Conservation (phyloP, 2,888 invertebrate genomes). For the Drosophila tripunctata region DNA sequence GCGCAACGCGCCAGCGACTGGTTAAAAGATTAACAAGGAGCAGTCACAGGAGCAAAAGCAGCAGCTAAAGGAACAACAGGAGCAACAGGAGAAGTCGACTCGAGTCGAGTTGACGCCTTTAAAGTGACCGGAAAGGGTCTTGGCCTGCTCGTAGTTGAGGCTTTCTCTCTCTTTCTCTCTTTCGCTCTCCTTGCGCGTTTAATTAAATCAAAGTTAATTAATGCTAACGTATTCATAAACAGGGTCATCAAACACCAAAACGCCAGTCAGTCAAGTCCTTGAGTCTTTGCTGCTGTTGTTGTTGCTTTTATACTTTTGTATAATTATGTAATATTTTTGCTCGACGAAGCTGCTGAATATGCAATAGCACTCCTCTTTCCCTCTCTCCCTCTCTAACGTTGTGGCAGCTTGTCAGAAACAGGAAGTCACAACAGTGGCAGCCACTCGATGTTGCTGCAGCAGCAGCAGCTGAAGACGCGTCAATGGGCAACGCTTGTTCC, state of each 20-base stretch:
- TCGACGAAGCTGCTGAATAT: conserved; percentile 63
- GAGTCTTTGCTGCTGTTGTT: conserved; percentile 23
- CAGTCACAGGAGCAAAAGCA: conserved; percentile 19
- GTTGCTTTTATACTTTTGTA: conserved; percentile 46
- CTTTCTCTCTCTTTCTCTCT: conserved; percentile 17
- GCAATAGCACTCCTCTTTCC: conserved; percentile 45
- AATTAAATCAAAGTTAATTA: conserved; percentile 84
- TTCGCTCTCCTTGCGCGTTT: conserved; percentile 66
- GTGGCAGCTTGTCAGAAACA: conserved; percentile 48
- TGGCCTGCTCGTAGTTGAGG: conserved; percentile 4
- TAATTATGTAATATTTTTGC: conserved; percentile 75
- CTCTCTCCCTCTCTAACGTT: background rate
- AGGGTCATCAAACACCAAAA: conserved; percentile 76
- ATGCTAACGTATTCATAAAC: conserved; percentile 82
- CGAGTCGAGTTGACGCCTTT: conserved; percentile 32
- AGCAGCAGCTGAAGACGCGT: conserved; percentile 20
- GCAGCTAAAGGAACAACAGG: conserved; percentile 9
- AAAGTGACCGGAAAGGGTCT: conserved; percentile 52
- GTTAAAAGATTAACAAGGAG: conserved; percentile 71
- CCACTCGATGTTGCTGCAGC: conserved; percentile 43
- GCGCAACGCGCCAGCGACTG: conserved; percentile 60
- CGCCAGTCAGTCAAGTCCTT: conserved; percentile 42
- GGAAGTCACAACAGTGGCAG: conserved; percentile 40
- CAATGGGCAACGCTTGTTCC: conserved; percentile 30
- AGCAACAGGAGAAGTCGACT: conserved; percentile 30